Percentiles rank a stretch among this genome's conserved stretches.
These are phyloP conservation scores for Aplochiton taeniatus DNA, from an alignment of 2,797 vertebrate genomes.

Conservation along the genomic window DNA sequence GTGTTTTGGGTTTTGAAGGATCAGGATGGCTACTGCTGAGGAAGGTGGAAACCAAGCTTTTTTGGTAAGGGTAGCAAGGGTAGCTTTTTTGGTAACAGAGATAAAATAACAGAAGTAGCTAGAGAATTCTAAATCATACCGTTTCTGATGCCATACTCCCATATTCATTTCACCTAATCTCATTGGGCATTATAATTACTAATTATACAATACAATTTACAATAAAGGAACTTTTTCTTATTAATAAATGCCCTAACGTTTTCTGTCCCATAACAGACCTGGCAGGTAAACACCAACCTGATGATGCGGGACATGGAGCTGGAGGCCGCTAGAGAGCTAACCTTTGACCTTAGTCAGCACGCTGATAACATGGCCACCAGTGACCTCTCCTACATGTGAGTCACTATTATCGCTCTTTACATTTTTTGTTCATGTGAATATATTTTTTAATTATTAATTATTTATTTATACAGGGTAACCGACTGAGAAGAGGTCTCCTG, in stretches of 20 bases:
- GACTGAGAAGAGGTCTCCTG: too few species aligned
- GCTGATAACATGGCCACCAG: background rate
- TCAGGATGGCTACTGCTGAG: background rate
- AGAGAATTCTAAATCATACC: too few species aligned
- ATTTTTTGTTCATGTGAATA: too few species aligned
- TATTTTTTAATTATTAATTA: too few species aligned
- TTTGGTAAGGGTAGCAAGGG: background rate
- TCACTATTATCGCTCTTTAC: background rate
- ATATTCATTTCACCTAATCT: too few species aligned
- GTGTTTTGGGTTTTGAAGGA: constrained; percentile 2
- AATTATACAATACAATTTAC: background rate
- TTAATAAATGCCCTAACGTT: background rate
- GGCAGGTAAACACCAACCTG: background rate
- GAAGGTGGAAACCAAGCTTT: background rate
- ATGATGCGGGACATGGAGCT: background rate
- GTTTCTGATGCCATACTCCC: too few species aligned
- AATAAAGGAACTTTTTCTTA: background rate
- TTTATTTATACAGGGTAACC: too few species aligned
- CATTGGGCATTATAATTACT: too few species aligned
- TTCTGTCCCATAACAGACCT: background rate
- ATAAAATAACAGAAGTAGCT: background rate
- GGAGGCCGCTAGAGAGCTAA: constrained; percentile 2
- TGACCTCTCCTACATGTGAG: constrained; percentile 5
- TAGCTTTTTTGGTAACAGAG: background rate
- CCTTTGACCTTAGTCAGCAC: background rate